phyloP scores from a whole-genome alignment of 1,140 invertebrate species.

The Bilobella aurantiaca region DNA sequence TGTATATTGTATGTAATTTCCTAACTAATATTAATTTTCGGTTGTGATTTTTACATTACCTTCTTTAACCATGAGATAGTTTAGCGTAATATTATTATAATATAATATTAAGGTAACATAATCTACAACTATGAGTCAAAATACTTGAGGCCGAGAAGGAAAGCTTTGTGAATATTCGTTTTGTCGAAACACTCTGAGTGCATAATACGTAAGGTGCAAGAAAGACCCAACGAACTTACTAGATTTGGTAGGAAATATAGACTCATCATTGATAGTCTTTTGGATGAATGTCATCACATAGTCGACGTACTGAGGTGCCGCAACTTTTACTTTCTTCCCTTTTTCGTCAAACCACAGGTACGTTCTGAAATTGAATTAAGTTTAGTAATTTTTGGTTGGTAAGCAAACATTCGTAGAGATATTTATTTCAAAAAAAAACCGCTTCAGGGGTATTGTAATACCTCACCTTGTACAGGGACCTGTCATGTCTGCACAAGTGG shows the following conservation, averaged over 20 bases:
- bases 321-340: slow-evolving; percentile 91
- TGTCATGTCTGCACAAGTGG: slow-evolving; percentile 86
- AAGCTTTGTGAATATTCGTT: too few relatives aligned
- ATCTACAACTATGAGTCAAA: too few relatives aligned
- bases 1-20: too few relatives aligned
- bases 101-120: too few relatives aligned
- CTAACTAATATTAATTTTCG: slow-evolving; percentile 7
- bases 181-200: too few relatives aligned
- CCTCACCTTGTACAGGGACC: slow-evolving; percentile 80
- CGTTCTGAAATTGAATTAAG: slow-evolving; percentile 54
- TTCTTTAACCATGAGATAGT: not conserved
- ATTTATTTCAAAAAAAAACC: slow-evolving; percentile 4
- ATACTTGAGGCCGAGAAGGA: too few relatives aligned
- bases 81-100: too few relatives aligned
- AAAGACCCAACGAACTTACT: too few relatives aligned
- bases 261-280: slow-evolving; percentile 92
- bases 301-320: slow-evolving; percentile 95
- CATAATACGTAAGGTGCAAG: too few relatives aligned
- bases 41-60: not conserved
- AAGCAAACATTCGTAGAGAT: slow-evolving; percentile 4
- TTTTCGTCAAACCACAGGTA: slow-evolving; percentile 98
- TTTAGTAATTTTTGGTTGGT: not conserved
- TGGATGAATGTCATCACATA: slow-evolving; percentile 97
- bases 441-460: too few relatives aligned
- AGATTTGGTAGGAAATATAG: slow-evolving; percentile 96